Conservation (phyloP, 2,113 vertebrate genomes). For the Tetrao urogallus region DNA sequence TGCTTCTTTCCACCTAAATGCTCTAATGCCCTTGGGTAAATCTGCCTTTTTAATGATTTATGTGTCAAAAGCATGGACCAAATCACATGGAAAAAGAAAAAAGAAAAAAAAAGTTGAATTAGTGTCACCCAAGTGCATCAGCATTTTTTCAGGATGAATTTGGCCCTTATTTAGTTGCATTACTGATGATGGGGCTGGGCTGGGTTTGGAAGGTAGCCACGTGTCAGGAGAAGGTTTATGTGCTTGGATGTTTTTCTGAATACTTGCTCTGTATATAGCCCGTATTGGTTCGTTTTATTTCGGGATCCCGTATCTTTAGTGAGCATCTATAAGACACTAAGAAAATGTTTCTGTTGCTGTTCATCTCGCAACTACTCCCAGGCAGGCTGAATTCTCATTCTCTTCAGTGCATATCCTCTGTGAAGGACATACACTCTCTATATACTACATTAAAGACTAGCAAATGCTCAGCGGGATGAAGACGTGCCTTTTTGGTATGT, state of each 20-base stretch:
- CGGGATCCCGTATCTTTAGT: background rate
- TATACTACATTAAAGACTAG: slow-evolving; percentile 56
- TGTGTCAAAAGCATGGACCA: slow-evolving; percentile 46
- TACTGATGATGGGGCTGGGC: slow-evolving; percentile 22
- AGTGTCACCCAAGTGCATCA: slow-evolving; percentile 71
- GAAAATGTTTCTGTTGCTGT: slow-evolving; percentile 9
- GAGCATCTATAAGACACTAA: background rate
- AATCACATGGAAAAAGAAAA: slow-evolving; percentile 44
- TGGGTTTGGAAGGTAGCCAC: slow-evolving; percentile 24
- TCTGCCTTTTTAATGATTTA: slow-evolving; percentile 58
- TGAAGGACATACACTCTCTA: slow-evolving; percentile 49
- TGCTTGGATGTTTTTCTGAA: slow-evolving; percentile 9
- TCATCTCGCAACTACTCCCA: background rate
- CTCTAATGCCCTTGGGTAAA: slow-evolving; percentile 42
- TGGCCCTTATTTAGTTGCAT: slow-evolving; percentile 60
- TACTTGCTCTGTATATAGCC: background rate
- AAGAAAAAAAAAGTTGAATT: slow-evolving; percentile 43
- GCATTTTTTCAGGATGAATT: slow-evolving; percentile 59
- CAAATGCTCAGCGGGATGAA: slow-evolving; percentile 56
- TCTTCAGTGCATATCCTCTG: slow-evolving; percentile 35
- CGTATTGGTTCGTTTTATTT: slow-evolving; percentile 2
- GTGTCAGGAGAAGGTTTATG: slow-evolving; percentile 13
- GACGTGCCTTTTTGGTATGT: slow-evolving; percentile 53
- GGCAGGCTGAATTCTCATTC: slow-evolving; percentile 15
- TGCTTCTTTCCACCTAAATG: slow-evolving; percentile 61